Evolutionary conservation across 2,113 vertebrate species (phyloP).

Genomic region (Poecile atricapillus): DNA sequence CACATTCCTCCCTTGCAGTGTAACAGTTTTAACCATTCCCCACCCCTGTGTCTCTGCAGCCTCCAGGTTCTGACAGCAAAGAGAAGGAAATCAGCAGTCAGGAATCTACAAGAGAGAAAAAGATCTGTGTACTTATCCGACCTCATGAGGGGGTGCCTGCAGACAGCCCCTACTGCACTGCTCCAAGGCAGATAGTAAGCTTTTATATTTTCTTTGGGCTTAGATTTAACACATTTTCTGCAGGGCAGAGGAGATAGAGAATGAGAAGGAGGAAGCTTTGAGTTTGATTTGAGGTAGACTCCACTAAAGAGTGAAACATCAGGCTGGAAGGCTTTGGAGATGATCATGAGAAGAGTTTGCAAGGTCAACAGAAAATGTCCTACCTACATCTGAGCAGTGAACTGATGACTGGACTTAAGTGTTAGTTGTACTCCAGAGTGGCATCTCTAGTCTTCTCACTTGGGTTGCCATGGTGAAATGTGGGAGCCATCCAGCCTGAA

Average conservation of each 20-base stretch:
- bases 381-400: neutral
- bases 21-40: slow-evolving; percentile 24
- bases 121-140: slow-evolving; percentile 77
- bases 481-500: neutral
- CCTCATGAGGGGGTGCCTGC: slow-evolving; percentile 78
- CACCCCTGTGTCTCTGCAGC: slow-evolving; percentile 15
- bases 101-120: slow-evolving; percentile 28
- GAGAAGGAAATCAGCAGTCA: neutral
- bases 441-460: neutral
- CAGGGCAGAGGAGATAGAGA: neutral
- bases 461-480: neutral
- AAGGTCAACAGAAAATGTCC: neutral
- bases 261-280: neutral
- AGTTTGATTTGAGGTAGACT: neutral
- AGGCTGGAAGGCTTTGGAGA: neutral
- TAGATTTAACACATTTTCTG: neutral
- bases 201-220: neutral
- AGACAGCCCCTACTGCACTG: slow-evolving; percentile 80
- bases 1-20: neutral
- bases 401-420: neutral
- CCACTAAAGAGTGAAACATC: neutral
- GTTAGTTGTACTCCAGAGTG: neutral
- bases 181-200: slow-evolving; percentile 85
- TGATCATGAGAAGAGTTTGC: neutral
- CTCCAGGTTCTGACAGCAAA: neutral